These are phyloP conservation scores for Apteryx mantelli DNA, from an alignment of 2,113 vertebrate species.

Conservation along the genomic window DNA sequence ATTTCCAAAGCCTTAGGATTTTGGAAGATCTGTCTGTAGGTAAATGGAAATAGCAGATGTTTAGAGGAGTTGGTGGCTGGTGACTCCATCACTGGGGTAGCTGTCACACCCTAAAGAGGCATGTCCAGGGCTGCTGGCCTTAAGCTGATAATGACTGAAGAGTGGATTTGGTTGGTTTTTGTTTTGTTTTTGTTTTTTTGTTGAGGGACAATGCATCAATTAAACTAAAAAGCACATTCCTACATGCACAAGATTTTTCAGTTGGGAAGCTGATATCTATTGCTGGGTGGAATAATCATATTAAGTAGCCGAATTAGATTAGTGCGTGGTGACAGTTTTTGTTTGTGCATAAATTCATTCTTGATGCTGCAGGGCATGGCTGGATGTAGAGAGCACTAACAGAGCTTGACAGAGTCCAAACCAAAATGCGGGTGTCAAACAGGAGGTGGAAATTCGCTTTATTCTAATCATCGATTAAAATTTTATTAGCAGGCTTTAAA, in stretches of 20 bases:
- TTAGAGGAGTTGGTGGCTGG: constrained; percentile 51
- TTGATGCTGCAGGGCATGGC: not conserved
- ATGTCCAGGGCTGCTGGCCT: not conserved
- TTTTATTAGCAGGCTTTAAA: constrained; percentile 64
- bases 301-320: constrained; percentile 1
- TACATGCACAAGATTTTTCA: not conserved
- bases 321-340: not conserved
- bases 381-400: constrained; percentile 2
- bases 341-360: constrained; percentile 13
- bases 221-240: constrained; percentile 19
- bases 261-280: not conserved
- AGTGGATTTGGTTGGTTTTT: not conserved
- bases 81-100: constrained; percentile 33
- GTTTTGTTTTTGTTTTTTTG: not conserved
- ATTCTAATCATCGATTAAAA: constrained; percentile 52
- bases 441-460: constrained; percentile 35
- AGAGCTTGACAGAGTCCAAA: constrained; percentile 16
- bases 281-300: not conserved
- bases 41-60: constrained; percentile 50
- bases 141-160: constrained; percentile 32
- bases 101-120: constrained; percentile 12
- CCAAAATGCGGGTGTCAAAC: not conserved
- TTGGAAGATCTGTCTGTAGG: constrained; percentile 47
- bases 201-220: not conserved
- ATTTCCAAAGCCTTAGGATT: not conserved